Base-by-base conservation (phyloP, 2,797 vertebrate species). In the Anomalospiza imberbis region DNA sequence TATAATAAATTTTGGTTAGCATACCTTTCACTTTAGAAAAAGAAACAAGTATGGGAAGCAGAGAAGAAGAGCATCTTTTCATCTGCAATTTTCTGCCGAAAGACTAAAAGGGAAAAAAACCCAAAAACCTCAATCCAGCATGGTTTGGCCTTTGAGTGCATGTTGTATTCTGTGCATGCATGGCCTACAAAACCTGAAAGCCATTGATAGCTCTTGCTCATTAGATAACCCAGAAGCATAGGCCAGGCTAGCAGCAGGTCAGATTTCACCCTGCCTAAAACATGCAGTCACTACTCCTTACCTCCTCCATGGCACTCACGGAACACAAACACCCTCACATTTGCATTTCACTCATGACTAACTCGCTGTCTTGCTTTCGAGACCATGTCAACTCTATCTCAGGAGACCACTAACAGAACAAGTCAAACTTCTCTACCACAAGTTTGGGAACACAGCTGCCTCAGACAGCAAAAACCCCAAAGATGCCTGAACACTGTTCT, bases 281-380 rank as follows among this genome's bases (percentile, higher is more conserved):
- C 48, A 9, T 0, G 2, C 45, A 45, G 34, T 7, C 22, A 17
- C 73, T 60, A 12, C 53, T 45, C 36, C 6, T 12, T 34, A 31
- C 58, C 29, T 51, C 63, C 51, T 24, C 74, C 58, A 48, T 4
- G 17, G 14, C 55, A 25, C 75, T 16, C 58, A 15, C 16, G 32
- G 25, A 73, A 55, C 32, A 45, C 2, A 1, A 3, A 58, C 42
- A 29, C 5, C 25, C 32, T 31, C 4, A 57, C 1, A 0, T 0
- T 34, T 0, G 3, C 51, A 3, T 44, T 51, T 85, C 53, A 24
- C 72, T 47, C 57, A 10, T 0, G 4, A 47, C 58, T 22, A 73
- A 81, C 47, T 20, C 7, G 5, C 47, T 22, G 24, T n/a, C 42
- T 28, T 34, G 38, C 20, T 57, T 5, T 17, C 29, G 16, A 70